A percentile compares a stretch with the other conserved stretches of the same genome.
These are phyloP conservation scores for Neria commutata DNA, from an alignment of 2,888 invertebrate species.

Conservation along the genomic window DNA sequence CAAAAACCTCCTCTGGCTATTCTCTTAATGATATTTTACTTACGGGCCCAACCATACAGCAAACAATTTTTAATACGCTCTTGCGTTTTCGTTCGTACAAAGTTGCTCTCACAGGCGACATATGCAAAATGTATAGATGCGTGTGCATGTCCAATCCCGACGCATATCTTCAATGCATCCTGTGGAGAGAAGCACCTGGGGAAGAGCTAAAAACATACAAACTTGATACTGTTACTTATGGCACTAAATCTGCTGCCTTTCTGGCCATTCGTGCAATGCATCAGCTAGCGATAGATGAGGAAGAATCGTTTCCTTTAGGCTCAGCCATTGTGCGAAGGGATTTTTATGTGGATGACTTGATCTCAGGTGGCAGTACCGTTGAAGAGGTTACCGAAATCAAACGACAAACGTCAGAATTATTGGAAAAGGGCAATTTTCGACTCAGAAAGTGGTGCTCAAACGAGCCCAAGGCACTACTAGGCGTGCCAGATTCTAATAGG, in stretches of 20 bases:
- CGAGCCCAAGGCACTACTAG: not conserved
- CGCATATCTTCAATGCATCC: constrained; percentile 11
- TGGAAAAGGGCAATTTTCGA: not conserved
- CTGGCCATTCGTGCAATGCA: not conserved
- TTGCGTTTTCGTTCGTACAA: not conserved
- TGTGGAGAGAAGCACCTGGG: constrained; percentile 8
- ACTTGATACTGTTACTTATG: constrained; percentile 6
- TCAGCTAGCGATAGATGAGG: not conserved
- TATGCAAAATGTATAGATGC: constrained; percentile 18
- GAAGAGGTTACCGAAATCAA: not conserved
- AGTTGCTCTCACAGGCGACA: constrained; percentile 16
- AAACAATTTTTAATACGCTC: not conserved
- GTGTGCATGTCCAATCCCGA: constrained; percentile 7
- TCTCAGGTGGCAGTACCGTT: not conserved
- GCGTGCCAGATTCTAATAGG: not conserved
- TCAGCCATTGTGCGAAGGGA: not conserved
- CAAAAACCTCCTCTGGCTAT: not conserved
- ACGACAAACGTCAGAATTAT: not conserved
- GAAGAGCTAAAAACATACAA: constrained; percentile 1
- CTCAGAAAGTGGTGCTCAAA: not conserved
- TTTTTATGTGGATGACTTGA: not conserved
- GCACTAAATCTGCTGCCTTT: not conserved
- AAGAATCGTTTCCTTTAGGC: not conserved
- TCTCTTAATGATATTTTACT: not conserved
- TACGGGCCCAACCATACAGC: not conserved